These are phyloP conservation scores for Nephrotoma guestfalica DNA, from an alignment of 2,888 invertebrate genomes.

Conservation along the genomic window DNA sequence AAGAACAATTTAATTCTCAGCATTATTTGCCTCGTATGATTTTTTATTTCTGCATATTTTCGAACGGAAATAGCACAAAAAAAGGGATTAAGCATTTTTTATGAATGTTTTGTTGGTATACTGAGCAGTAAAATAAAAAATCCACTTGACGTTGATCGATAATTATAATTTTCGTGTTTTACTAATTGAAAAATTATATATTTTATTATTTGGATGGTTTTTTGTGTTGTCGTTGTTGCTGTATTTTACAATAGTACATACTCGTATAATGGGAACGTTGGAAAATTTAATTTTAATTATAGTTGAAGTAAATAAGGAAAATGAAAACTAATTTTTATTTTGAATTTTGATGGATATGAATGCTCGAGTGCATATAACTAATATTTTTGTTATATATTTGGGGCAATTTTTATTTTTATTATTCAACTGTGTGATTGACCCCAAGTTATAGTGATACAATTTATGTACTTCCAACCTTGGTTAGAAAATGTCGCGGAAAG, in stretches of 20 bases:
- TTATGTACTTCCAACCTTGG: too few relatives aligned
- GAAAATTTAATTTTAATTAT: not conserved
- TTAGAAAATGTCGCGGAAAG: too few relatives aligned
- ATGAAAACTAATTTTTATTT: not conserved
- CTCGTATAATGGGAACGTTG: not conserved
- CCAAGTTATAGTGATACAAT: too few relatives aligned
- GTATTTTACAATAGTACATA: not conserved
- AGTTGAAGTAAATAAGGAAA: not conserved
- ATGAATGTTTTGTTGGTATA: not conserved
- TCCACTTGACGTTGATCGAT: not conserved
- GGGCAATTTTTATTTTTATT: too few relatives aligned
- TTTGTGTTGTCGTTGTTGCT: not conserved
- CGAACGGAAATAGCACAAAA: not conserved
- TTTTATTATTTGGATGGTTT: not conserved
- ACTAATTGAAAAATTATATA: not conserved
- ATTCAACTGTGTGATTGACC: too few relatives aligned
- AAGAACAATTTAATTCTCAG: not conserved
- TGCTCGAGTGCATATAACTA: too few relatives aligned
- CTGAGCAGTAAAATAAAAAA: not conserved
- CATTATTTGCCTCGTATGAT: not conserved
- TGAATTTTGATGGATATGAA: too few relatives aligned
- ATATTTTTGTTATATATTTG: too few relatives aligned
- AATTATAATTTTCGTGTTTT: not conserved
- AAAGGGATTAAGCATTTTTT: not conserved
- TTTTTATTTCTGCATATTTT: not conserved